Percentiles rank a stretch among this genome's conserved stretches.
Evolutionary conservation across 2,888 invertebrate genomes (phyloP).

Genomic region (Scaptomyza polygonia): DNA sequence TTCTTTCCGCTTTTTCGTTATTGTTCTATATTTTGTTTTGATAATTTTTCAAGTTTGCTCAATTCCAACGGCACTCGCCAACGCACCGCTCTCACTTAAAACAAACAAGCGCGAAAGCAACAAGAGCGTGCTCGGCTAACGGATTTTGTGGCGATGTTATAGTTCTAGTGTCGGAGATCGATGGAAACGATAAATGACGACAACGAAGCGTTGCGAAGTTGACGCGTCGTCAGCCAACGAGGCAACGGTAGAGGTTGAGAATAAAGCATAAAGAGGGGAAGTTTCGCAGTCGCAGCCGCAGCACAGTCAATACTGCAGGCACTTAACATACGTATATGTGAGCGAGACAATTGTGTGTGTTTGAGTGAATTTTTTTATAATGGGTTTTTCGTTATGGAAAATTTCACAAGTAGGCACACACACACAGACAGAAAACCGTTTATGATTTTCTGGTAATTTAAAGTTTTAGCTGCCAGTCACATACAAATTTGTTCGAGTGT

Average conservation of each 20-base stretch:
- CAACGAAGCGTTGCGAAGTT: conserved; percentile 60
- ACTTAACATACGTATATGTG: conserved; percentile 26
- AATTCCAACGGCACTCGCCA: conserved; percentile 41
- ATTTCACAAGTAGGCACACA: conserved; percentile 67
- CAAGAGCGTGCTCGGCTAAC: conserved; percentile 69
- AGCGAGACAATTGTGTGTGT: conserved; percentile 19
- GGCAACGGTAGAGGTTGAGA: conserved; percentile 36
- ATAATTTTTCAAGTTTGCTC: conserved; percentile 60
- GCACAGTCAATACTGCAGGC: conserved; percentile 44
- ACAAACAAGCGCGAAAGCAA: conserved; percentile 37
- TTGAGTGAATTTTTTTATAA: conserved; percentile 50
- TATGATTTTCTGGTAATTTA: conserved; percentile 67
- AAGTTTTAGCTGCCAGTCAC: conserved; percentile 62
- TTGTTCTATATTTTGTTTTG: conserved; percentile 18
- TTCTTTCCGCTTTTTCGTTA: conserved; percentile 30
- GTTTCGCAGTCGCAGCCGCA: conserved; percentile 65
- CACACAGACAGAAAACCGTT: conserved; percentile 32
- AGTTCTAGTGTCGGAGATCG: conserved; percentile 73
- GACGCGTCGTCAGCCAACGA: conserved; percentile 65
- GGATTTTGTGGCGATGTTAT: conserved; percentile 59
- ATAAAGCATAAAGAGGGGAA: conserved; percentile 76
- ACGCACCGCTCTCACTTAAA: conserved; percentile 29
- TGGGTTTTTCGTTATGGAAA: conserved; percentile 71
- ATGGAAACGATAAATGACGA: conserved; percentile 77
- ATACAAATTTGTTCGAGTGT: conserved; percentile 22